These are phyloP conservation scores for Cydia fagiglandana DNA, from an alignment of 1,140 invertebrate genomes.

Conservation along the genomic window DNA sequence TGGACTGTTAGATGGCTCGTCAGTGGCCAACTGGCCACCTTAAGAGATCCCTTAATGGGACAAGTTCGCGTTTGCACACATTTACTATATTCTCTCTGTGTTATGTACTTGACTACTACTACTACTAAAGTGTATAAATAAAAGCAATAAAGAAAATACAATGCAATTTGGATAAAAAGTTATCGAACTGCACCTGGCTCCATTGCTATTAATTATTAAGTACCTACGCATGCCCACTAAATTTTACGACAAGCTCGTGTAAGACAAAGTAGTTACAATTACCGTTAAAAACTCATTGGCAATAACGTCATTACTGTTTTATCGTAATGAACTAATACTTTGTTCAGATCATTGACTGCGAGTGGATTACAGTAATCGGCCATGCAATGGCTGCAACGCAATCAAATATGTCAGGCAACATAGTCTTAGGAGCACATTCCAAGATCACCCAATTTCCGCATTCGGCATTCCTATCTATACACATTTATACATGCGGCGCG, in stretches of 20 bases:
- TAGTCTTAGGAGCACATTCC: neutral
- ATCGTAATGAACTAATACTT: neutral
- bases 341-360: neutral
- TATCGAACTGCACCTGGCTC: neutral
- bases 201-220: neutral
- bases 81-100: too few relatives aligned
- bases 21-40: too few relatives aligned
- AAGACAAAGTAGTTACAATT: neutral
- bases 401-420: neutral
- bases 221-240: neutral
- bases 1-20: too few relatives aligned
- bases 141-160: neutral
- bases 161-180: neutral
- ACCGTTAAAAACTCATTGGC: neutral
- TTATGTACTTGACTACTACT: too few relatives aligned
- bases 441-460: slow-evolving; percentile 24
- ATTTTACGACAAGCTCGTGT: neutral
- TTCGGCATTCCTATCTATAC: neutral
- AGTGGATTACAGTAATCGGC: neutral
- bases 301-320: neutral
- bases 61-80: too few relatives aligned
- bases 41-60: too few relatives aligned
- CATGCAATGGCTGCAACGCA: neutral
- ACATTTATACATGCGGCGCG: slow-evolving; percentile 9
- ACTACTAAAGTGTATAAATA: too few relatives aligned